Base-by-base conservation (phyloP, 1,140 invertebrate species). In the Diabrotica virgifera region DNA sequence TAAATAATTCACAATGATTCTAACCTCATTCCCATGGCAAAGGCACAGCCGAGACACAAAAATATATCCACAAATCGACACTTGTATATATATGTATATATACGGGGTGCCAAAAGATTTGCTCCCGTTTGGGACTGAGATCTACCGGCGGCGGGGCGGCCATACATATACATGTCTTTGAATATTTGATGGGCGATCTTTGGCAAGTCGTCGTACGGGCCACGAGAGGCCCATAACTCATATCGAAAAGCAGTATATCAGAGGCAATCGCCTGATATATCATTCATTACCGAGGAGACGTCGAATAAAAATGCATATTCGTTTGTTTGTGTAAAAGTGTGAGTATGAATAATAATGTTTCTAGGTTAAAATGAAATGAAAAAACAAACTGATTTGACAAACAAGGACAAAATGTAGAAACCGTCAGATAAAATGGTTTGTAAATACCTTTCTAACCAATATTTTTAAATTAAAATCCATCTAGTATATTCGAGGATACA, bases 181-280 rank as follows among this genome's bases (percentile, higher is more conserved):
- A 71, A 77, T 77, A 76, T 77, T 77, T 77, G 71, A 77, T 77
- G 71, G 40, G 58, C 70, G 71, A 74, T 74, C 72, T 75, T 77
- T 75, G 75, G 71, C 75, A 77, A 76, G 74, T 77, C 75, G 73
- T 77, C 74, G 76, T 72, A 62, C 66, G 59, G 70, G 70, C 67
- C 74, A 66, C 76, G 62, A 57, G 74, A 76, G 76, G 72, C 70
- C 72, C 73, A 77, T 77, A 77, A 77, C 73, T 77, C 76, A 77
- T 77, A 77, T 76, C 70, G 74, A 62, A 70, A 70, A 73, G 62
- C 67, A 73, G 73, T 76, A 72, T 73, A 77, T 77, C 75, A 73
- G 67, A 69, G 64, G 69, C 72, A 67, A 73, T 72, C 70, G 68
- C 63, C 71, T 69, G 40, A 70, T 70, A 37, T 64, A 67, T 67